Conservation (phyloP, 1,140 invertebrate genomes). For the Aphidius gifuensis region DNA sequence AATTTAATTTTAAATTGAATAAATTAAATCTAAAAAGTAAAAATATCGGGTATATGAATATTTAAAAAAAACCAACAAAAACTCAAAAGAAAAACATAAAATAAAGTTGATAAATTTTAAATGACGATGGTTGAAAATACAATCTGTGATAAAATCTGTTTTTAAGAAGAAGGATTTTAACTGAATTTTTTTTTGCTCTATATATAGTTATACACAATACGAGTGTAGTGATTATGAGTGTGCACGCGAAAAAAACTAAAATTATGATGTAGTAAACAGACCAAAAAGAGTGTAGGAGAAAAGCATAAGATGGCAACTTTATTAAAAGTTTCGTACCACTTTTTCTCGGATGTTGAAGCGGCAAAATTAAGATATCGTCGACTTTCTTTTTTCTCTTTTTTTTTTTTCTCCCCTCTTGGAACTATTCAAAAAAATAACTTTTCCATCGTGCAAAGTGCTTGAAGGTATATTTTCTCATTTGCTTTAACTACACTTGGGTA, state of each 20-base stretch:
- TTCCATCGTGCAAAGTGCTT: conserved; percentile 21
- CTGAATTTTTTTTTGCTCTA: conserved; percentile 27
- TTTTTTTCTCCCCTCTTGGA: conserved; percentile 17
- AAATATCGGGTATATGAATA: not conserved
- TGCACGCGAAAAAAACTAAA: no score
- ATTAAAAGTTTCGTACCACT: conserved; percentile 42
- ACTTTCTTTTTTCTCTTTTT: conserved; percentile 28
- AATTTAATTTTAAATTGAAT: no score
- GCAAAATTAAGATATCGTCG: conserved; percentile 42
- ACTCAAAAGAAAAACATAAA: not conserved
- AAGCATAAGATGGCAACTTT: conserved; percentile 32
- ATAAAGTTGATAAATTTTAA: not conserved
- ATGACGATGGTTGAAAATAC: not conserved
- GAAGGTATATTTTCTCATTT: conserved; percentile 23
- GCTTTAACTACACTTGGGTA: conserved; percentile 7
- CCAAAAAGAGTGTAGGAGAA: no score
- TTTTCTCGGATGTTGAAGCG: conserved; percentile 30
- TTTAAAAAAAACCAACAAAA: conserved; percentile 10
- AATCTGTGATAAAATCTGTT: conserved; percentile 34
- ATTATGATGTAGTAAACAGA: no score
- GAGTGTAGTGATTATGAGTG: no score
- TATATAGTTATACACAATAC: conserved; percentile 12
- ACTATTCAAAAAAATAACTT: conserved; percentile 42
- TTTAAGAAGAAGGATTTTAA: conserved; percentile 34
- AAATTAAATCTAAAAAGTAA: conserved; percentile 1